Base-by-base conservation (phyloP, 2,888 invertebrate species). In the Stenoptilia bipunctidactyla region DNA sequence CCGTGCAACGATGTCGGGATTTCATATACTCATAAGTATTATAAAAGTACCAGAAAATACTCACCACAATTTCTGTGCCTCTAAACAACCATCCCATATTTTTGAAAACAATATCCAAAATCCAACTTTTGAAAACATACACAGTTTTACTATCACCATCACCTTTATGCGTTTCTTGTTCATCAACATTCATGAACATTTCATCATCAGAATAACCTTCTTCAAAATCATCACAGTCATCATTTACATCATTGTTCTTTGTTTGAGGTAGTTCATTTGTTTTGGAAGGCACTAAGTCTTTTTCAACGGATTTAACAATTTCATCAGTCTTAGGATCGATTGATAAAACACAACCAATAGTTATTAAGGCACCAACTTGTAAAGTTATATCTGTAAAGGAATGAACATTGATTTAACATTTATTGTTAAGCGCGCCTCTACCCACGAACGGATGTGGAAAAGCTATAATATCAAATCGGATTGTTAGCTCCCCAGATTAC, bases 321-420 rank as follows among this genome's bases (percentile, higher is more conserved):
- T 92, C 92, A 1, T 85, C 71, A 0, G 89, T 84, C 36, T 87
- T 79, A 0, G 90, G 89, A 41, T 90, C 88, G 0, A 87, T 71
- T 0, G 89, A 88, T 35, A 92, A 70, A 34, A 92, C 72, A 53
- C 90, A 90, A 20, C 92, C 92, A 61, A 92, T 87, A 14, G 91
- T 90, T 47, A 91, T 88, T 36, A 93, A 57, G 0, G 91, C 89
- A 1, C 90, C 90, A 0, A 93, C 91, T 80, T 90, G 88, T 30
- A 91, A 77, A 8, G 88, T 87, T n/a, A 87, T 74, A 83, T 91
- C 92, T 90, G 62, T 45, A 75, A 25, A n/a, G 2, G n/a, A 30
- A 30, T n/a, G 12, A 30, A 30, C 10, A 9, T 8, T n/a, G 30
- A 20, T 20, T 20, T n/a, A n/a, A n/a, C n/a, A n/a, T n/a, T n/a